Conservation (phyloP, 2,797 vertebrate genomes). For the Eospalax fontanierii region DNA sequence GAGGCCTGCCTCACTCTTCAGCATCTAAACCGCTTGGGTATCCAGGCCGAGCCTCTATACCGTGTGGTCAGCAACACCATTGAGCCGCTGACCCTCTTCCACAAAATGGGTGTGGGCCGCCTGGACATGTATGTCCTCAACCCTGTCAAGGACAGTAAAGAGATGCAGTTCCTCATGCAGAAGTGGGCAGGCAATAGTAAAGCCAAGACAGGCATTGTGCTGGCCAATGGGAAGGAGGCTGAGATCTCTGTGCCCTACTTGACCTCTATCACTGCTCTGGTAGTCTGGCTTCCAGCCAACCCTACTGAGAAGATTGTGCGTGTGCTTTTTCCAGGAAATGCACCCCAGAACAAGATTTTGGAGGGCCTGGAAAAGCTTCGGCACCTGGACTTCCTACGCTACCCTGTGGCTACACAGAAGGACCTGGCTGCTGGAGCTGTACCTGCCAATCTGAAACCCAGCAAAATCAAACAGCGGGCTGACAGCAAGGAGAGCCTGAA, state of each 20-base stretch:
- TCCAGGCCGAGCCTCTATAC: conserved; percentile 97
- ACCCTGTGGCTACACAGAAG: conserved; percentile 98
- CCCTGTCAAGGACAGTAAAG: conserved; percentile 99
- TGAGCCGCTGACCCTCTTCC: conserved; percentile 98
- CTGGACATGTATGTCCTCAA: conserved; percentile 99
- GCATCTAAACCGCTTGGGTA: conserved; percentile 96
- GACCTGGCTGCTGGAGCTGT: conserved; percentile 94
- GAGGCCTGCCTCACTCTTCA: conserved; percentile 98
- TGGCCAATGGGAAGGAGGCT: conserved; percentile 97
- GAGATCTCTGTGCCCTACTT: conserved; percentile 99
- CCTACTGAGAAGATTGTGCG: conserved; percentile 98
- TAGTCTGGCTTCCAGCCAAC: conserved; percentile 98
- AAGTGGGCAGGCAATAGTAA: conserved; percentile 99
- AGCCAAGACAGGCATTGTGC: conserved; percentile 97
- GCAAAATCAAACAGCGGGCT: conserved; percentile 97
- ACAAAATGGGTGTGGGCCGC: conserved; percentile 98
- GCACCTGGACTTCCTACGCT: conserved; percentile 97
- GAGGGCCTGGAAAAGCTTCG: conserved; percentile 98
- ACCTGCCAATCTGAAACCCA: conserved; percentile 95
- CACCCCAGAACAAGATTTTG: conserved; percentile 99
- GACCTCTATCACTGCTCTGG: conserved; percentile 98
- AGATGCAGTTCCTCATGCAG: conserved; percentile 99
- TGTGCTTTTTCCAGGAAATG: conserved; percentile 99
- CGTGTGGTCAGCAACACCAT: conserved; percentile 96
- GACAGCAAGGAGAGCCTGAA: conserved; percentile 99